A percentile compares a stretch with the other conserved stretches of the same genome.
Evolutionary conservation across 2,797 vertebrate species (phyloP).

Genomic region (Chelidonichthys spinosus): DNA sequence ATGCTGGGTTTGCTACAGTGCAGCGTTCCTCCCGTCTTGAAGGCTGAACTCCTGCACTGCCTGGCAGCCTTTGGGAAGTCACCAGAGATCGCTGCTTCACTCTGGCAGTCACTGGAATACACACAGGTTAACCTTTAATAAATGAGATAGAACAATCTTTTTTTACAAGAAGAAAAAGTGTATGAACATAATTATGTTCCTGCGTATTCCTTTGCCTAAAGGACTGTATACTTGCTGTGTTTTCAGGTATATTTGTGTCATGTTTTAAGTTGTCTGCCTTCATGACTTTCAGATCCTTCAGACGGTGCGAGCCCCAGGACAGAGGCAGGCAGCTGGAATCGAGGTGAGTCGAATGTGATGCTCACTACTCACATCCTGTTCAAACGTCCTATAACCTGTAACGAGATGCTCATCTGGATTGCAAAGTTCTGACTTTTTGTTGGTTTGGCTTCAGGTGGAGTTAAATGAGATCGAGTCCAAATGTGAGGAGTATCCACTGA

Average conservation of each 20-base stretch:
- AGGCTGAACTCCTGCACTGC: slow-evolving; percentile 91
- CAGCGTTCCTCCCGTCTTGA: slow-evolving; percentile 93
- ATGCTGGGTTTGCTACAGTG: slow-evolving; percentile 96
- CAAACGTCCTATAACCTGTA: not conserved
- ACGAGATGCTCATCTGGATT: not conserved
- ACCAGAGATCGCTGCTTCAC: slow-evolving; percentile 96
- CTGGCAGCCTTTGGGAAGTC: slow-evolving; percentile 97
- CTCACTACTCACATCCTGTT: not conserved
- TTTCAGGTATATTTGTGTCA: not conserved
- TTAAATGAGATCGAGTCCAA: slow-evolving; percentile 97
- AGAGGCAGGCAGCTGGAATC: slow-evolving; percentile 94
- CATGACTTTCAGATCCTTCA: slow-evolving; percentile 89
- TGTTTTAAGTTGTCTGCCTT: not conserved
- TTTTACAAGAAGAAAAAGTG: not conserved
- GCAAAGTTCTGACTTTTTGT: not conserved
- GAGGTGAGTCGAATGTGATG: slow-evolving; percentile 84
- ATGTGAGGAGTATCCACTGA: slow-evolving; percentile 96
- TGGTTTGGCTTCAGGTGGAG: slow-evolving; percentile 87
- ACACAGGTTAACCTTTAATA: slow-evolving; percentile 87
- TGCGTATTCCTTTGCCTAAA: not conserved
- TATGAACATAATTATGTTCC: not conserved
- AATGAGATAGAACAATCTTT: not conserved
- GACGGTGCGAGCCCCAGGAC: slow-evolving; percentile 91
- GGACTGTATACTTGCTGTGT: not conserved
- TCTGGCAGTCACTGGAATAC: slow-evolving; percentile 98